Conservation (phyloP, 1,140 invertebrate species). For the Cydia strobilella region DNA sequence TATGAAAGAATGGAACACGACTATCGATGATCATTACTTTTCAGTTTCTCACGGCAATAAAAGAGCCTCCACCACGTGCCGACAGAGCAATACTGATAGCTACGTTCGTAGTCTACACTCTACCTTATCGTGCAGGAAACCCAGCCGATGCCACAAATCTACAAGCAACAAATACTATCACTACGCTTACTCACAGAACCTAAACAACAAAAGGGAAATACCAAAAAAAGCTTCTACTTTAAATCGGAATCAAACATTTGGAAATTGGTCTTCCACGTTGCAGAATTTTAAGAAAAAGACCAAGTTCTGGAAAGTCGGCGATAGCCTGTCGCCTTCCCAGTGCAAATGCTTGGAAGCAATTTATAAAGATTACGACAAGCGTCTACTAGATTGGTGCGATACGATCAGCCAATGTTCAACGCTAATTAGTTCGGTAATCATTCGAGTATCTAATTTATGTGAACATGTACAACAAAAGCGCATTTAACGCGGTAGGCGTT, state of each 20-base stretch:
- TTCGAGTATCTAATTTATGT: conserved; percentile 6
- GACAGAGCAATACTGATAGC: conserved; percentile 60
- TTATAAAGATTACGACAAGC: conserved; percentile 74
- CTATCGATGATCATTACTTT: conserved; percentile 70
- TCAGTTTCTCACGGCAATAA: conserved; percentile 55
- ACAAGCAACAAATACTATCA: conserved; percentile 47
- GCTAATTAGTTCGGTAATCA: conserved; percentile 57
- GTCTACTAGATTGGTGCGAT: conserved; percentile 76
- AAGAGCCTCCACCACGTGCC: conserved; percentile 52
- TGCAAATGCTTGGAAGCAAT: conserved; percentile 73
- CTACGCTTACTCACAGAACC: conserved; percentile 49
- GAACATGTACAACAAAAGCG: background rate
- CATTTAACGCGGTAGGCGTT: background rate
- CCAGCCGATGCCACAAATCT: conserved; percentile 41
- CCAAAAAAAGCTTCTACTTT: conserved; percentile 54
- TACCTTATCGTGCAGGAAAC: conserved; percentile 60
- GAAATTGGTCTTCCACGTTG: conserved; percentile 60
- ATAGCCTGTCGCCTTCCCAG: conserved; percentile 54
- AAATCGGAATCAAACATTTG: conserved; percentile 50
- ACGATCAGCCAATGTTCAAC: conserved; percentile 69
- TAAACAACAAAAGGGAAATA: conserved; percentile 39
- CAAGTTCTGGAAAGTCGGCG: conserved; percentile 54
- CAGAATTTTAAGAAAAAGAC: conserved; percentile 60
- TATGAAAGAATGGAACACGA: conserved; percentile 78
- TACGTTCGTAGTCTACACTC: conserved; percentile 68